Percentiles rank a stretch among this genome's conserved stretches.
Conservation (phyloP, 2,113 vertebrate species). For the Scopus umbretta region DNA sequence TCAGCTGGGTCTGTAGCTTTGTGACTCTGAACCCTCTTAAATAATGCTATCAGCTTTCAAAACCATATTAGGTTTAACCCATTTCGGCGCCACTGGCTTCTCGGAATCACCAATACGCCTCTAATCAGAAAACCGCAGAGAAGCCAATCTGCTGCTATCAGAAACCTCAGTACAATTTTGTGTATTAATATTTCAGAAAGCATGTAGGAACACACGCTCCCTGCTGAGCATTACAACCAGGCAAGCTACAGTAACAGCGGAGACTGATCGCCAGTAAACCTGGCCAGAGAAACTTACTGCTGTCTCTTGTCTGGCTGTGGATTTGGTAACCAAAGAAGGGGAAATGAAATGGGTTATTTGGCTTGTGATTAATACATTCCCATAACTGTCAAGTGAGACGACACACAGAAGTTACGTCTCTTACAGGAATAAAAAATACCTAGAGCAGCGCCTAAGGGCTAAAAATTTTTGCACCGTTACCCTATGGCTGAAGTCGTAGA, state of each 20-base stretch:
- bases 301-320: conserved; percentile 59
- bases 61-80: conserved; percentile 86
- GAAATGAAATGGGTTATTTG: conserved; percentile 69
- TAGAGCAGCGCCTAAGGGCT: neutral
- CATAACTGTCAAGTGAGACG: conserved; percentile 52
- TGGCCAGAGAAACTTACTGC: neutral
- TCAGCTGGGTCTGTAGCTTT: conserved; percentile 69
- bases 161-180: conserved; percentile 84
- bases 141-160: conserved; percentile 79
- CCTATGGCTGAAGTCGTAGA: neutral
- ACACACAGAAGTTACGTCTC: conserved; percentile 6
- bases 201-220: conserved; percentile 73
- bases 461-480: neutral
- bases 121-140: conserved; percentile 82
- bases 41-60: conserved; percentile 87
- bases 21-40: conserved; percentile 70
- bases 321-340: conserved; percentile 39
- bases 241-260: conserved; percentile 53
- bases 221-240: conserved; percentile 76
- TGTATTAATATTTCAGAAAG: conserved; percentile 91
- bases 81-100: conserved; percentile 84
- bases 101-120: conserved; percentile 81
- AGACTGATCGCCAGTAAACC: conserved; percentile 46
- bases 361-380: conserved; percentile 71
- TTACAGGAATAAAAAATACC: conserved; percentile 59